Base-by-base conservation (phyloP, 2,113 vertebrate genomes). In the Chamaetylas fuelleborni region DNA sequence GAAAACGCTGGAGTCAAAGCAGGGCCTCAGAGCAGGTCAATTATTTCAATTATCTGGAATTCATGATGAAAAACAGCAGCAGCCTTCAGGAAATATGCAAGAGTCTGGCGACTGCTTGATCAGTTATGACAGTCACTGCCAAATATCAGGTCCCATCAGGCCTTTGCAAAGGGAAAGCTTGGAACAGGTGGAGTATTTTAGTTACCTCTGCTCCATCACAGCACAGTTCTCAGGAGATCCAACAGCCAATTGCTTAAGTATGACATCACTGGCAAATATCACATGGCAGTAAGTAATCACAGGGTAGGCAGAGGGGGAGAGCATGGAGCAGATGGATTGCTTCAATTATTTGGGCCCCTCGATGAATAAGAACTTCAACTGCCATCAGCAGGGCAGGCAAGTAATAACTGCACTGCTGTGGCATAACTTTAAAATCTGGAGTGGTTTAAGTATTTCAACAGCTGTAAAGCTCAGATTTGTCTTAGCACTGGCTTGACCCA, bases 21-120 rank as follows among this genome's bases (percentile, higher is more conserved):
- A 92, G 73, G 57, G 90, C 77, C 85, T 71, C 69, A 23, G 87
- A 88, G 76, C 72, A 90, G 84, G 76, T 95, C 93, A 97, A 90
- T 97, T 97, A 97, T 88, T 96, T 93, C 92, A 97, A 96, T 96
- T 93, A 95, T 95, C 48, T 92, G 86, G 61, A 86, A 70, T 95
- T 94, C 70, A 47, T 93, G 81, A 96, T 94, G 91, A 90, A 96
- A 97, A 96, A 48, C 89, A 94, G 94, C 53, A 93, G 65, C 69
- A 86, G 70, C 86, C 79, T 96, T 91, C 95, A 95, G 86, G 93
- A 97, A 96, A 93, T 86, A 81, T 16, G 62, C 19, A 22, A 8
- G 8, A 80, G 66, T 84, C 81, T 93, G 81, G 76, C 50, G 82
- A 77, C 65, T 92, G 51, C 72, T 45, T 91, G 72, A 88, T 88